Evolutionary conservation across 2,113 vertebrate genomes (phyloP), one percentile per base, ranked within the genome.

Genomic region (Calidris pugnax): DNA sequence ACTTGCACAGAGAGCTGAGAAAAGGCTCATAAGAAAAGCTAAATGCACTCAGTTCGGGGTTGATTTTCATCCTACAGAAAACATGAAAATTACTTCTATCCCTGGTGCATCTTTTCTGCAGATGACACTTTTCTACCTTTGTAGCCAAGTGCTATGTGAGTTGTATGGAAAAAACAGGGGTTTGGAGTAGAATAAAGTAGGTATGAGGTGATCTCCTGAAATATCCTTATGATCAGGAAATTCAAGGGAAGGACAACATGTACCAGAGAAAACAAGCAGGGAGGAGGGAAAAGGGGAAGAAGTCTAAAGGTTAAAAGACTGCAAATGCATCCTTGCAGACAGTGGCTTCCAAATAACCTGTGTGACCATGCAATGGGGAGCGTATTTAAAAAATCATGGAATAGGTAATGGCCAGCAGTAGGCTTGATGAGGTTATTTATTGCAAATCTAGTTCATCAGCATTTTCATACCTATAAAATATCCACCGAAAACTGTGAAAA

Each of bases 261-360:
- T 91, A 22, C 77, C 17, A 62, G n/a, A 91, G 35, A 78, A 93
- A 91, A 67, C 64, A 95, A 77, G 21, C 30, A 45, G 14, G 7
- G n/a, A 30, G 32, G 37, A 63, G 56, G 33, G 32, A 74, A 84
- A 85, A 43, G 20, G 67, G 39, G 26, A 72, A 82, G 32, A 85
- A 90, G 67, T 89, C 33, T 74, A 92, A 90, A 95, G 68, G 77
- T 74, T 93, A 57, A 77, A 86, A 71, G n/a, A 28, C 33, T 59
- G 33, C 21, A 72, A 56, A 56, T 22, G 56, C 0, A 0, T 76
- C 20, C 22, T 67, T 68, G 30, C 28, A 50, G 51, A 30, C 28
- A 62, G 82, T 1, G 0, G 9, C 48, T 93, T 92, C 47, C 47
- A 71, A 63, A 55, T 67, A 87, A 74, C 53, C 15, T 41, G 14